These are phyloP conservation scores for Garra rufa DNA, from an alignment of 2,113 vertebrate genomes.

Conservation along the genomic window DNA sequence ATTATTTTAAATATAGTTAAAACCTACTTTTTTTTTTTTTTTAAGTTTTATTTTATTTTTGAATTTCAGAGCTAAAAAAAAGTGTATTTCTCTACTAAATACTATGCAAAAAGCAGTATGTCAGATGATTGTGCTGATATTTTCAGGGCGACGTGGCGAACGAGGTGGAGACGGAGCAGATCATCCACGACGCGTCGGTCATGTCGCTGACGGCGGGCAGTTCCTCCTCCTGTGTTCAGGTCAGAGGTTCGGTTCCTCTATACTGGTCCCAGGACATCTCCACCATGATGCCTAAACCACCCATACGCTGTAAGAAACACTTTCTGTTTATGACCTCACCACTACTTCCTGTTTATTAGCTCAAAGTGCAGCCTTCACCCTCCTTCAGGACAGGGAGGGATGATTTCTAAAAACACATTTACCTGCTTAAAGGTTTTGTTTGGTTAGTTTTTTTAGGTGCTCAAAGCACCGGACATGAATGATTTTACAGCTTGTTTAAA, in stretches of 20 bases:
- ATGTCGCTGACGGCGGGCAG: conserved; percentile 93
- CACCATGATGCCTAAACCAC: conserved; percentile 99
- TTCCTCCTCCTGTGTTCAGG: conserved; percentile 96
- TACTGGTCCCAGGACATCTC: conserved; percentile 99
- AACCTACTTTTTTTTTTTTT: too few relatives aligned
- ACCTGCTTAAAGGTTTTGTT: background rate
- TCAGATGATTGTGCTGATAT: conserved; percentile 11
- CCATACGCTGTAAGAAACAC: conserved; percentile 85
- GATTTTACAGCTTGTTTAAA: background rate
- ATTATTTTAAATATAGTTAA: too few relatives aligned
- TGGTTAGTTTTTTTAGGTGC: too few relatives aligned
- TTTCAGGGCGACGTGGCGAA: conserved; percentile 95
- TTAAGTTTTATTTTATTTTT: too few relatives aligned
- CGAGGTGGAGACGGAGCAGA: conserved; percentile 98
- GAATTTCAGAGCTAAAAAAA: too few relatives aligned
- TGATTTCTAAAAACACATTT: background rate
- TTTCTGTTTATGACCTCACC: background rate
- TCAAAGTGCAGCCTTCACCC: background rate
- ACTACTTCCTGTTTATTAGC: background rate
- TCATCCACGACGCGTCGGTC: conserved; percentile 92
- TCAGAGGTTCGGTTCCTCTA: conserved; percentile 94
- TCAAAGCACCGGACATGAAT: background rate
- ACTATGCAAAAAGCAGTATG: too few relatives aligned
- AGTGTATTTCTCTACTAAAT: too few relatives aligned
- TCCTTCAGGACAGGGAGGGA: background rate